These are phyloP conservation scores for Drosophila ironensis DNA, from an alignment of 1,140 invertebrate genomes.

Conservation along the genomic window DNA sequence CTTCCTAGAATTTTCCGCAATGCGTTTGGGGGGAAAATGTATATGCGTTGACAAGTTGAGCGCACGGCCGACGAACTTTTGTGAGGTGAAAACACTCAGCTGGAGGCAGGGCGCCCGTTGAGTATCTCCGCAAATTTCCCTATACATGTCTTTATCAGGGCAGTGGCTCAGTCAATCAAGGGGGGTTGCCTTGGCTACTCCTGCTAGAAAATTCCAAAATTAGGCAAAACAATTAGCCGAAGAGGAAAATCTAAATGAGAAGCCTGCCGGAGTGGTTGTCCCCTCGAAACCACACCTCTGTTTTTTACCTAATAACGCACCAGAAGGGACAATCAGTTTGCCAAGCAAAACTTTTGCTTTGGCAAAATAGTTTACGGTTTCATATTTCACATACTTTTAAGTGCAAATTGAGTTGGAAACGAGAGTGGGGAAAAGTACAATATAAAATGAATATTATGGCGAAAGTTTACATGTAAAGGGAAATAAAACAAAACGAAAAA, in stretches of 20 bases:
- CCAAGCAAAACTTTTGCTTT: not conserved
- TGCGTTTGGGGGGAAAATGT: constrained; percentile 49
- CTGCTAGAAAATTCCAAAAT: not conserved
- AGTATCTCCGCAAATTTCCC: not conserved
- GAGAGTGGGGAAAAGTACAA: not conserved
- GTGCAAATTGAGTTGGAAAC: not conserved
- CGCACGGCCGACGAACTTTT: not conserved
- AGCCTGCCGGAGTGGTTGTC: not conserved
- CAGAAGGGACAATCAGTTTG: not conserved
- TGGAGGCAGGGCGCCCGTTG: not conserved
- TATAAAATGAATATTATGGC: not conserved
- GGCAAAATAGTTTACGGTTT: constrained; percentile 1
- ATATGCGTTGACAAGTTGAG: constrained; percentile 62
- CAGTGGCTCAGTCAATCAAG: not conserved
- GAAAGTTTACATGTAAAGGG: too few relatives aligned
- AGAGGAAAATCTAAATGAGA: not conserved
- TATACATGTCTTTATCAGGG: not conserved
- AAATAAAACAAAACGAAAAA: too few relatives aligned
- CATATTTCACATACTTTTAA: constrained; percentile 7
- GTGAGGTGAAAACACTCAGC: constrained; percentile 10
- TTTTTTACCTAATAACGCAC: not conserved
- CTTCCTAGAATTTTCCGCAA: constrained; percentile 6
- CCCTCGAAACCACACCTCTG: not conserved
- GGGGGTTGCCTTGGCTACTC: not conserved
- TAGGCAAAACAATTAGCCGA: not conserved